Base-by-base conservation (phyloP, 2,888 invertebrate species). In the Meghimatium bilineatum region DNA sequence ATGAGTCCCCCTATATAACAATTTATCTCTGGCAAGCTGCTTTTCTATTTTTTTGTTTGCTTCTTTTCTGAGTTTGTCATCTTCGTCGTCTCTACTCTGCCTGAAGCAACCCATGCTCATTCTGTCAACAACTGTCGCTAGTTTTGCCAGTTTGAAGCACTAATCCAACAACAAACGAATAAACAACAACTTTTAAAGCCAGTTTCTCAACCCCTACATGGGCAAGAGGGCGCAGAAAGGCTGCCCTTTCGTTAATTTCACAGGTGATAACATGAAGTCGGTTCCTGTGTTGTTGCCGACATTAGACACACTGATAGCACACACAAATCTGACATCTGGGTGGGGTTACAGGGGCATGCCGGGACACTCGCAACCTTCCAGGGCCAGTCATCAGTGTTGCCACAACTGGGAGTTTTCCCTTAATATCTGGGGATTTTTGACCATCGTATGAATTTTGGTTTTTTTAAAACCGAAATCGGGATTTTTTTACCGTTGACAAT, bases 21-120 rank as follows among this genome's bases (percentile, higher is more conserved):
- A 97, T 95, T 99, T 99, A 95, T 99, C 99, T 95, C 98, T 99
- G 94, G 99, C 98, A 94, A 99, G 96, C 95, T 99, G 99, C 95
- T 97, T 96, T 94, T 99, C 99, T 95, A 99, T 99, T 94, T 97
- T 97, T 95, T 99, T 99, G 95, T 98, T 99, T 93, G 97, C 97
- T 94, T 98, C 96, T 95, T 97, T 98, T 80, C 90, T 89, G 82
- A 89, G 87, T 89, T 91, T 92, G 86, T 92, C 93, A 87, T 92
- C 93, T 86, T 93, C 93, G 86, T 92, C 91, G 82, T 91, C 91
- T 85, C 90, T 90, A 86, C 88, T 90, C 84, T 88, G 89, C 86
- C 90, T 88, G 87, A 92, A 92, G 89, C 92, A 93, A 89, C 92
- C 92, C 92, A 92, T 92, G 87, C 56, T 56, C 56, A 56, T 56